Conservation (phyloP, 2,113 vertebrate genomes). For the Chaenogobius annularis region DNA sequence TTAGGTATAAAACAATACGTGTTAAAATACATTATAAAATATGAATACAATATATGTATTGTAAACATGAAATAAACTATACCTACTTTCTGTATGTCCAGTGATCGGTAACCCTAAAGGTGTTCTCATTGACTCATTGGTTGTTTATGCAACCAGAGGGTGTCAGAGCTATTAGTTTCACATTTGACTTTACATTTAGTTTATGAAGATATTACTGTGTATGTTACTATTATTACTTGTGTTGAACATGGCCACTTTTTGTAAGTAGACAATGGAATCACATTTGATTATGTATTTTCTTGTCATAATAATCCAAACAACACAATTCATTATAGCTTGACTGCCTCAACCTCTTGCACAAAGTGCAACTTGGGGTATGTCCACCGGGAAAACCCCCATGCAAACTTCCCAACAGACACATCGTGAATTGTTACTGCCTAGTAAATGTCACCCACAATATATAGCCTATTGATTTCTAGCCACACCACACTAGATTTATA, state of each 20-base stretch:
- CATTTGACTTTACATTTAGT: background rate
- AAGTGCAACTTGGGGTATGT: background rate
- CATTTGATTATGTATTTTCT: background rate
- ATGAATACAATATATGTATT: background rate
- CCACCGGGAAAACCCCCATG: constrained; percentile 17
- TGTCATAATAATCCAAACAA: constrained; percentile 9
- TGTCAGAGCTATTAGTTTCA: background rate
- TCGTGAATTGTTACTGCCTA: constrained; percentile 27
- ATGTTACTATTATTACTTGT: background rate
- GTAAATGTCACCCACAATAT: constrained; percentile 32
- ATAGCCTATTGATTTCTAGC: constrained; percentile 34
- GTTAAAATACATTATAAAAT: background rate
- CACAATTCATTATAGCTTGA: constrained; percentile 3
- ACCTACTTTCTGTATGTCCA: background rate
- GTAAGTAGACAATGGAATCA: background rate
- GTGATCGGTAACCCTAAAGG: too few relatives aligned
- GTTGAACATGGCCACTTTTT: background rate
- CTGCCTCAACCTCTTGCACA: background rate
- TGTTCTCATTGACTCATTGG: too few relatives aligned
- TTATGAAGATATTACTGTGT: background rate
- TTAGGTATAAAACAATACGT: background rate
- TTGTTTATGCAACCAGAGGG: background rate
- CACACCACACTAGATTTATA: constrained; percentile 22
- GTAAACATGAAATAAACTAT: background rate
- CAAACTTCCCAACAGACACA: constrained; percentile 21